These are phyloP conservation scores for Neocloeon triangulifer DNA, from an alignment of 1,140 invertebrate genomes.

Conservation along the genomic window DNA sequence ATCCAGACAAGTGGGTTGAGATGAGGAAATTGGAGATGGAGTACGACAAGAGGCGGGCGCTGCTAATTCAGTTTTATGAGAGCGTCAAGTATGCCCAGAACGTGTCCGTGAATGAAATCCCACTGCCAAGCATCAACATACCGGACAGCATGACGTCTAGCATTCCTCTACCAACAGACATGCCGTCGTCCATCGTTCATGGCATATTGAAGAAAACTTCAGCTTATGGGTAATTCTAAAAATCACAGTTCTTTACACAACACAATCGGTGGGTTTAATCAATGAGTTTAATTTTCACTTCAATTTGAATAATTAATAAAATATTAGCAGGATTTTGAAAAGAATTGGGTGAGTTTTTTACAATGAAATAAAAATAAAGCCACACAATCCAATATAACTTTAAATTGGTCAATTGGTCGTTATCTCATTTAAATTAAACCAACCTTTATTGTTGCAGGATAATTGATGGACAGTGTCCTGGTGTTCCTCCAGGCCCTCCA, in stretches of 20 bases:
- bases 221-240: slow-evolving; percentile 21
- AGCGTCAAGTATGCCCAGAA: slow-evolving; percentile 86
- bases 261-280: too few relatives aligned
- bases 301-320: too few relatives aligned
- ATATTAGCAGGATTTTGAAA: too few relatives aligned
- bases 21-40: slow-evolving; percentile 75
- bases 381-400: too few relatives aligned
- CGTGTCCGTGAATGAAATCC: slow-evolving; percentile 86
- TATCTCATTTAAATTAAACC: too few relatives aligned
- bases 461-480: slow-evolving; percentile 29
- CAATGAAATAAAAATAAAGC: too few relatives aligned
- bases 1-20: slow-evolving; percentile 80
- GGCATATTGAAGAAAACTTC: slow-evolving; percentile 56
- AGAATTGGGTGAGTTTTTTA: slow-evolving; percentile 14
- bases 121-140: slow-evolving; percentile 46
- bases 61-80: slow-evolving; percentile 80
- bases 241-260: background rate
- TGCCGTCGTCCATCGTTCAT: slow-evolving; percentile 31
- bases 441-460: slow-evolving; percentile 11
- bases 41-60: slow-evolving; percentile 71
- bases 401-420: too few relatives aligned
- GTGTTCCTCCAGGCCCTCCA: slow-evolving; percentile 66
- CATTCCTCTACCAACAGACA: slow-evolving; percentile 49
- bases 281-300: too few relatives aligned
- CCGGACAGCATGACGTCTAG: slow-evolving; percentile 35